Conservation (phyloP, 2,888 invertebrate species). For the Hypena proboscidalis region DNA sequence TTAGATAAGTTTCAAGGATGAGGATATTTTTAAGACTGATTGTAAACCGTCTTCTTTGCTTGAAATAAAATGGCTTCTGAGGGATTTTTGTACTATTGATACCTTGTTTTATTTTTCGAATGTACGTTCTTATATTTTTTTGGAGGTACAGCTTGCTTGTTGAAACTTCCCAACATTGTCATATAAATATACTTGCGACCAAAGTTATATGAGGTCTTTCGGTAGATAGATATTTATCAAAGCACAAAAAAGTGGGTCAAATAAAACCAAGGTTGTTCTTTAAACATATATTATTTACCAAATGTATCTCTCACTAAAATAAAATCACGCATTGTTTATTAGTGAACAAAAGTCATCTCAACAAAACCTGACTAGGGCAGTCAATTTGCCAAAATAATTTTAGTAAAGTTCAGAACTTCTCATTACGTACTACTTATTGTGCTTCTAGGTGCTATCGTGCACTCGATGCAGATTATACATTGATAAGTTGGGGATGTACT, state of each 20-base stretch:
- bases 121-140: too few relatives aligned
- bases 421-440: constrained; percentile 34
- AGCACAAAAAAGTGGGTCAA: constrained; percentile 1
- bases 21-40: constrained; percentile 49
- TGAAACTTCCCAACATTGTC: too few relatives aligned
- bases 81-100: too few relatives aligned
- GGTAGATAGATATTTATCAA: background rate
- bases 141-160: too few relatives aligned
- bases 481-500: too few relatives aligned
- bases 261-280: constrained; percentile 48
- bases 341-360: constrained; percentile 53
- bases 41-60: constrained; percentile 20
- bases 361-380: constrained; percentile 72
- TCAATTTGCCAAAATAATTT: constrained; percentile 50
- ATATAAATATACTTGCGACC: too few relatives aligned
- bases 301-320: constrained; percentile 70
- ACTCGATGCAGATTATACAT: constrained; percentile 16
- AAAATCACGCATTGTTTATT: constrained; percentile 67
- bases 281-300: constrained; percentile 68
- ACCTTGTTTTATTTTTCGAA: too few relatives aligned
- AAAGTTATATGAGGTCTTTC: too few relatives aligned
- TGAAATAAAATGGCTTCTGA: constrained; percentile 7
- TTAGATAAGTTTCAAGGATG: constrained; percentile 21
- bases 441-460: constrained; percentile 47
- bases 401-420: constrained; percentile 30